These are phyloP conservation scores for Linnaemya tessellans DNA, from an alignment of 2,888 invertebrate genomes.

Conservation along the genomic window DNA sequence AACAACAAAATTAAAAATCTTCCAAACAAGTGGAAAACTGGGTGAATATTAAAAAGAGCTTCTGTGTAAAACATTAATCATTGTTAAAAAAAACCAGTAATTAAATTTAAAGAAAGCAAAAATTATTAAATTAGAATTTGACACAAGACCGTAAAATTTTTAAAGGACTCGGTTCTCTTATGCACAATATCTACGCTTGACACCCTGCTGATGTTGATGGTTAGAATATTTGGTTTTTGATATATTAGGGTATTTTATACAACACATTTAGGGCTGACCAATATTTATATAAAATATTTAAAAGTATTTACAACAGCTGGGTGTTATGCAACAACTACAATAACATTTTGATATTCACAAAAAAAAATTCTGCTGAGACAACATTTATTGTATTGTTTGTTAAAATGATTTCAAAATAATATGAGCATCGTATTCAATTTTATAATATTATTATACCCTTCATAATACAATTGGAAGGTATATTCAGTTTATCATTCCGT, in stretches of 20 bases:
- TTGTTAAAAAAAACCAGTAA: conserved; percentile 52
- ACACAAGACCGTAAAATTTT: neutral
- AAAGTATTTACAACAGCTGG: neutral
- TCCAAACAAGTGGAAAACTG: neutral
- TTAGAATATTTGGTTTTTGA: neutral
- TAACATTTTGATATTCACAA: neutral
- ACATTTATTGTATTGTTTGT: neutral
- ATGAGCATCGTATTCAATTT: no score
- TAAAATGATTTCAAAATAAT: neutral
- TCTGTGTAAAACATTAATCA: conserved; percentile 56
- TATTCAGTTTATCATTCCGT: no score
- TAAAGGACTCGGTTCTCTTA: neutral
- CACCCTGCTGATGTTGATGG: neutral
- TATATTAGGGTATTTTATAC: conserved; percentile 7
- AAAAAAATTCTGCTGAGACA: neutral
- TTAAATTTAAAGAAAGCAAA: conserved; percentile 39
- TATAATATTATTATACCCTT: no score
- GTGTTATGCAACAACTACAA: neutral
- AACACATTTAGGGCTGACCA: neutral
- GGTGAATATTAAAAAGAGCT: conserved; percentile 15
- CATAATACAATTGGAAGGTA: no score
- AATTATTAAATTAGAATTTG: neutral
- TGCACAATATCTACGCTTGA: no score
- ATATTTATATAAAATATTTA: conserved; percentile 15
- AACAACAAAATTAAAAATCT: neutral